Base-by-base conservation (phyloP, 2,888 invertebrate genomes). In the Oligia latruncula region DNA sequence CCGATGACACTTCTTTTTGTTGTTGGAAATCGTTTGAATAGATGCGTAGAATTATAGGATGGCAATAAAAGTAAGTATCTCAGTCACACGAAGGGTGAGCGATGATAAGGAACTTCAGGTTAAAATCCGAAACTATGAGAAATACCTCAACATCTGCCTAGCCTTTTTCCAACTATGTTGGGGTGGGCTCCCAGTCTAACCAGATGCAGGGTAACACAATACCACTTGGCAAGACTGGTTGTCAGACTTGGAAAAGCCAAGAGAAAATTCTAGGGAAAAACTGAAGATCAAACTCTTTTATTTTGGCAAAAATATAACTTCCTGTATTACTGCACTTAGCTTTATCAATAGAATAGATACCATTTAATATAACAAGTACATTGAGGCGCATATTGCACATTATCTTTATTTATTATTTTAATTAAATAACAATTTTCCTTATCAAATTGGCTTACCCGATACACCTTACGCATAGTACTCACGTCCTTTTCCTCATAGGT, bases 401-500 rank as follows among this genome's bases (percentile, higher is more conserved):
- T 43, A 35, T 23, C 11, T 11, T 15, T 68, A n/a, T 20, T n/a
- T 4, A 17, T 13, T 40, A 1, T 81, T 64, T 13, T n/a, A 15
- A 20, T 52, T 55, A 15, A 29, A 58, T 6, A 20, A 29, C 17
- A n/a, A 49, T 40, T 43, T 29, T 71, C 15, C 15, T 11, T 68
- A 60, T 35, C 62, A 35, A 40, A 62, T 77, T 68, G 35, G 13
- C 20, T 62, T 29, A 67, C 40, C 23, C 5, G 15, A 58, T 49
- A 15, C 84, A 71, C 62, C 9, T 55, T 71, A 78, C 52, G 66
- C 46, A 60, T 4, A 20, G 43, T 60, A 52, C 40, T n/a, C 1
- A 60, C 9, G 13, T 15, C 11, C 11, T 20, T 85, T 85, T 81
- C 86, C 86, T 82, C 52, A 71, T 70, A n/a, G 23, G n/a, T 15